Evolutionary conservation across 2,888 invertebrate species (phyloP), one percentile per base, ranked within the genome.

Genomic region (Callyntrura guangdongensis): DNA sequence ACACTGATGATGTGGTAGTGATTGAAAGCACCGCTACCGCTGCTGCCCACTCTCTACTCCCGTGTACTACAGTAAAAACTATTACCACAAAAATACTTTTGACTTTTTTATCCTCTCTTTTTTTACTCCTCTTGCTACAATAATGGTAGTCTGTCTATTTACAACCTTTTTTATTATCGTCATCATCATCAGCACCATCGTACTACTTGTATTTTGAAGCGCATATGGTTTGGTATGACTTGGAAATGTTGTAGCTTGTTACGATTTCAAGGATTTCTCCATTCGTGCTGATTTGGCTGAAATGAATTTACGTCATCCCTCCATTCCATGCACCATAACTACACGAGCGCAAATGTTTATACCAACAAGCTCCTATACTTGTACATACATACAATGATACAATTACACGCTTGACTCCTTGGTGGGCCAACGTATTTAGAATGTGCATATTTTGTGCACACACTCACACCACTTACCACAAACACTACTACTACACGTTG

Each of bases 271-370:
- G 90, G 86, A 91, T 91, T 83, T 91, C 79, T 91, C 83, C 84
- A 84, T 87, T 83, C 79, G 86, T 79, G 87, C 64, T 86, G 85
- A 86, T 90, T 72, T 89, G 74, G 86, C 81, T 49, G 59, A 72
- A 74, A 56, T 59, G 83, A 84, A 87, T 91, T 87, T 87, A 91
- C 91, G 91, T 91, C 87, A 91, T 87, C 87, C 84, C n/a, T 56
- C 61, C 56, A 64, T 36, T 36, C 36, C 69, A 79, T 61, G 2
- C 17, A 72, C 20, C 45, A 72, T 72, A 22, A 17, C 17, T 47
- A 47, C 72, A 12, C 72, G n/a, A 0, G 1, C 36, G 27, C 61
- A 17, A 2, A 14, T 11, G 11, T 11, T 53, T 53, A 53, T 53
- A 11, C 53, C 14, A 11, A 11, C 14, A 53, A 53, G 53, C 53